These are phyloP conservation scores for Halictus rubicundus DNA, from an alignment of 1,140 invertebrate genomes.

Conservation along the genomic window DNA sequence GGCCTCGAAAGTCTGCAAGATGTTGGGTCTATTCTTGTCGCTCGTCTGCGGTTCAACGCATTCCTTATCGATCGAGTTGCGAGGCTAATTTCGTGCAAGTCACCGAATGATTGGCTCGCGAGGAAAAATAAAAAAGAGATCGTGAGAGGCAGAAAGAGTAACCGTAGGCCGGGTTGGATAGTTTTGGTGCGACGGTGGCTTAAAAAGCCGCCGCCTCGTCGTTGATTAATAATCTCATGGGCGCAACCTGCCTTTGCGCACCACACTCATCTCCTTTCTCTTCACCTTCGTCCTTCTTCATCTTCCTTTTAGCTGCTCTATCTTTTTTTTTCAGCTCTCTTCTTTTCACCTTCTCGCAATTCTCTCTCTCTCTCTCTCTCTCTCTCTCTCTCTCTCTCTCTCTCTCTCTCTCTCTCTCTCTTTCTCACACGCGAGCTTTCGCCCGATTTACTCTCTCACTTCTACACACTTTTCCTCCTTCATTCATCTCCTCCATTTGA, in stretches of 20 bases:
- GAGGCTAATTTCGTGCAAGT: slow-evolving; percentile 49
- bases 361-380: neutral
- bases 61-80: slow-evolving; percentile 41
- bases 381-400: too few relatives aligned
- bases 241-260: slow-evolving; percentile 33
- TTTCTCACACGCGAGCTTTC: too few relatives aligned
- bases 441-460: too few relatives aligned
- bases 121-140: slow-evolving; percentile 26
- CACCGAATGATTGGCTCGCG: slow-evolving; percentile 54
- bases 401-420: too few relatives aligned
- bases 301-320: neutral
- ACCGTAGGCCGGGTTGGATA: slow-evolving; percentile 13
- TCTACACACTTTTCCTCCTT: neutral
- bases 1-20: too few relatives aligned
- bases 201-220: slow-evolving; percentile 42
- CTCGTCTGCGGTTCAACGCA: slow-evolving; percentile 7
- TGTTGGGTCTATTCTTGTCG: too few relatives aligned
- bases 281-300: neutral
- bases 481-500: neutral
- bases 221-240: slow-evolving; percentile 59
- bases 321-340: too few relatives aligned
- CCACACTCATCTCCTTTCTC: neutral
- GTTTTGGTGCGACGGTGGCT: slow-evolving; percentile 45
- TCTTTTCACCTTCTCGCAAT: too few relatives aligned
- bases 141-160: slow-evolving; percentile 37